Base-by-base conservation (phyloP, 2,888 invertebrate genomes). In the Agrilus biguttatus region DNA sequence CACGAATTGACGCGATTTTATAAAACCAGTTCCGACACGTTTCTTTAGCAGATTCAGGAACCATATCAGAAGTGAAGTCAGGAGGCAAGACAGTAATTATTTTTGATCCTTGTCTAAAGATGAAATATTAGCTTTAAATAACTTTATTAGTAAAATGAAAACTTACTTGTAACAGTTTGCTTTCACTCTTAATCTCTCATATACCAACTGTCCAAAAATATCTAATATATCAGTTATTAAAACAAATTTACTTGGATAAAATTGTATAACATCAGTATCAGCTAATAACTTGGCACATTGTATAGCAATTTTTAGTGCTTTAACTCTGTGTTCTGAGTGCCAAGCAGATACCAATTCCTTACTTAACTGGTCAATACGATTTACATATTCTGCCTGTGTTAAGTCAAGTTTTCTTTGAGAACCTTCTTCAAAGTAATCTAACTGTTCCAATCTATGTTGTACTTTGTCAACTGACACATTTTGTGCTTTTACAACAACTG, bases 11-110 rank as follows among this genome's bases (percentile, higher is more conserved):
- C 1, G 96, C 91, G 62, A 97, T 90, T 74, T 98, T 98, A 66
- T 89, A 95, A 70, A 98, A 91, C 98, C 98, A 98, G 70, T 98
- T 98, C 51, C 89, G 80, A 60, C 95, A 95, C 0, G 95, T 97
- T 68, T 96, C 96, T 63, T 89, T 90, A 0, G 93, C 92, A 40
- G 80, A 73, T 61, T 90, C 90, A 1, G 82, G 78, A 5, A 92
- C 83, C 69, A 81, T 78, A 51, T 81, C 80, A 1, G 86, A 75
- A 41, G 83, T 80, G 56, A 90, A 87, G 58, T 78, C 74, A 50
- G 78, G 78, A 42, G 77, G 72, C 43, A 77, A 59, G 41, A 68
- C 58, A 46, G 66, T 68, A 2, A 69, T 58, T 13, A 60, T 57
- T 59, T 71, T 74, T 43, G 69, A 70, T 19, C 73, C 74, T 32